Evolutionary conservation across 2,113 vertebrate genomes (phyloP), one percentile per base, ranked within the genome.

Genomic region (Elephantulus edwardii): DNA sequence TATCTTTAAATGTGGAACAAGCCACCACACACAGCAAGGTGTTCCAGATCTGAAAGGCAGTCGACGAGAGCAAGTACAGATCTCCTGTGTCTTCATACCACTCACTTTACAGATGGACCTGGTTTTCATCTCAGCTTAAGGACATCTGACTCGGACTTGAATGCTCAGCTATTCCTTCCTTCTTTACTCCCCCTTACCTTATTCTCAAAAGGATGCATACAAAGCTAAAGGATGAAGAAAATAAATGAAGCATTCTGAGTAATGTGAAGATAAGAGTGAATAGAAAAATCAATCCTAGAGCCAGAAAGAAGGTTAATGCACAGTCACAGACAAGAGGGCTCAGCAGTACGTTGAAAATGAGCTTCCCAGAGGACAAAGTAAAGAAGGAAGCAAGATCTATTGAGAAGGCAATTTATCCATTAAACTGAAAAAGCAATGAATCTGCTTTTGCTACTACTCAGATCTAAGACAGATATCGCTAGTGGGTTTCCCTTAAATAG

Each of bases 301-400:
- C 54, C 62, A 66, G 19, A 78, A 83, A 60, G 17, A n/a, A 83
- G 35, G 24, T 22, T 4, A 35, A 8, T 19, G 14, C 17, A 11
- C 14, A 5, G 50, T 30, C 70, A 72, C 8, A 12, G 0, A 6
- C 13, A 48, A 0, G 11, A 44, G 28, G 2, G 1, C n/a, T 66
- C 7, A 19, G 2, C 22, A 1, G 26, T n/a, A 52, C 9, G 28
- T 5, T 1, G 8, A 33, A 38, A 77, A 42, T 0, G 33, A 86
- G 56, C 40, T 78, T 78, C 71, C 70, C 6, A 1, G 7, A 6
- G 17, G 33, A 35, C 40, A 66, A n/a, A 44, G 44, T 50, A 40
- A 90, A 76, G 6, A 48, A 16, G 20, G 33, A 84, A 88, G 62
- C 1, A 11, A 70, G 58, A 56, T 9, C 44, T 38, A 2, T 30